phyloP scores from a whole-genome alignment of 1,140 invertebrate species.

The Cephus cinctus region DNA sequence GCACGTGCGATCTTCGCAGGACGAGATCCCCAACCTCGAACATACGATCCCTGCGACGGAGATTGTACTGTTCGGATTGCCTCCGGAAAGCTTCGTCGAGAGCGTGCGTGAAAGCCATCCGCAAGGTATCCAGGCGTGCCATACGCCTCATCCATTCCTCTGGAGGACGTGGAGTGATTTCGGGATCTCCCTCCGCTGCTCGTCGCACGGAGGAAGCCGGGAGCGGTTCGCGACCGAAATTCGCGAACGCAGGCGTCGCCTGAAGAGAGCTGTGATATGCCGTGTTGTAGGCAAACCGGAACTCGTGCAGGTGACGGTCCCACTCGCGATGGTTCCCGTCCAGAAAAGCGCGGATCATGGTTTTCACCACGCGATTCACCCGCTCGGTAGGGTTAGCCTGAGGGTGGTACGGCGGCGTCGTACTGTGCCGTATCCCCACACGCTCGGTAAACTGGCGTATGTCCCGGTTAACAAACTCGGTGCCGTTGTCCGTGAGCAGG shows the following conservation, averaged over 20 bases:
- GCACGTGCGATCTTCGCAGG: slow-evolving; percentile 17
- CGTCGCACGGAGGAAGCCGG: no score
- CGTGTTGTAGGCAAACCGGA: slow-evolving; percentile 37
- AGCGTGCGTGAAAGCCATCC: no score
- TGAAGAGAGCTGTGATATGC: slow-evolving; percentile 28
- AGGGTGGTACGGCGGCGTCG: slow-evolving; percentile 42
- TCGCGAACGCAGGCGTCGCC: slow-evolving; percentile 40
- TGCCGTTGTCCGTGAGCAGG: slow-evolving; percentile 29
- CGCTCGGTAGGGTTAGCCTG: slow-evolving; percentile 48
- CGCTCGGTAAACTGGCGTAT: slow-evolving; percentile 5
- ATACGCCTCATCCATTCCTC: no score
- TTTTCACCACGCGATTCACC: slow-evolving; percentile 48
- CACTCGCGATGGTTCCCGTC: slow-evolving; percentile 37
- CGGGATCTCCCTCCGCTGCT: no score
- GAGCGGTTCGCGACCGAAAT: slow-evolving; percentile 39
- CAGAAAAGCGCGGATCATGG: slow-evolving; percentile 39
- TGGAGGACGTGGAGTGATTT: no score
- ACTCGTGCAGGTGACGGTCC: slow-evolving; percentile 28
- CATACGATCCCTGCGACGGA: slow-evolving; percentile 6
- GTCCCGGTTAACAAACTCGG: slow-evolving; percentile 13
- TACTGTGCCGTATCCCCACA: slow-evolving; percentile 26
- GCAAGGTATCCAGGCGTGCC: no score
- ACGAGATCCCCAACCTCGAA: slow-evolving; percentile 14
- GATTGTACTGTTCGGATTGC: no score
- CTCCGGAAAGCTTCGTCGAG: no score